Evolutionary conservation across 2,797 vertebrate genomes (phyloP).

Genomic region (Hydrolagus colliei): DNA sequence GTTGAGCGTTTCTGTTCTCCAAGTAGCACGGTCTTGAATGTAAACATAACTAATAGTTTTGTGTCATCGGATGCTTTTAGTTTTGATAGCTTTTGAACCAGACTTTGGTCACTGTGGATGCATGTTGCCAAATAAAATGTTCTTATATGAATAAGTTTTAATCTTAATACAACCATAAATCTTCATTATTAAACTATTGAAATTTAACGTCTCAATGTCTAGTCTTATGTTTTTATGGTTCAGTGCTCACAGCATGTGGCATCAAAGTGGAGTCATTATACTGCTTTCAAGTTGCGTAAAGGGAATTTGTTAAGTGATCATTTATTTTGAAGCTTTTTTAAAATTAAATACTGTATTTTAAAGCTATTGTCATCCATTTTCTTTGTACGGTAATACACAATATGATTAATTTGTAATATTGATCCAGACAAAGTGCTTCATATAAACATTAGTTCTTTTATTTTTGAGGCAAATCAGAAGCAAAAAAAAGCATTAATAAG

Average conservation of each 20-base stretch:
- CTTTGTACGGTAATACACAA: constrained; percentile 35
- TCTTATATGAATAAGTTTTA: background rate
- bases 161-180: background rate
- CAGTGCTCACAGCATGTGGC: constrained; percentile 30
- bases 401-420: constrained; percentile 43
- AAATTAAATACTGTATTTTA: constrained; percentile 32
- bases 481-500: constrained; percentile 45
- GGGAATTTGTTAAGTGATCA: background rate
- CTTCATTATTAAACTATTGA: constrained; percentile 35
- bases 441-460: constrained; percentile 38
- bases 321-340: background rate
- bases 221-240: constrained; percentile 44
- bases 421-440: constrained; percentile 40
- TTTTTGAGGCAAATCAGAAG: constrained; percentile 48
- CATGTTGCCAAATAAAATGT: background rate
- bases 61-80: background rate
- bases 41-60: background rate
- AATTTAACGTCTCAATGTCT: constrained; percentile 39
- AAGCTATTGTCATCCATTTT: constrained; percentile 34
- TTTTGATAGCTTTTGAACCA: background rate
- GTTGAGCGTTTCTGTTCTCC: background rate
- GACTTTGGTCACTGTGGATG: background rate
- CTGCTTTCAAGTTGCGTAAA: background rate
- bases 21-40: background rate
- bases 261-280: background rate